phyloP scores from a whole-genome alignment of 2,888 invertebrate species.

The Xylophagus ater region DNA sequence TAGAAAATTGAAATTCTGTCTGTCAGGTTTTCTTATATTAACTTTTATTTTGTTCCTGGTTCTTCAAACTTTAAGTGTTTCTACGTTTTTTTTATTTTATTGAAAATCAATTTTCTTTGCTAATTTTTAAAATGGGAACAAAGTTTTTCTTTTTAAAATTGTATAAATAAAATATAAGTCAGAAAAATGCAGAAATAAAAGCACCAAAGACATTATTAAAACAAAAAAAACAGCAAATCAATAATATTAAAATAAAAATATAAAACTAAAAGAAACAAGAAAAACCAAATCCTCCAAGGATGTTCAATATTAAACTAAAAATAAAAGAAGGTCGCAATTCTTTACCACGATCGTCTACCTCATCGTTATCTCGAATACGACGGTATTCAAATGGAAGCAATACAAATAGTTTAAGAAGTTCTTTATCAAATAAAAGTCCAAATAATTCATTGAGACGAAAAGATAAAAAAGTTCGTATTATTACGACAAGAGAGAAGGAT shows the following conservation, averaged over 20 bases:
- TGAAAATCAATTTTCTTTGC: too few species aligned
- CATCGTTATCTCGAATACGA: conserved; percentile 15
- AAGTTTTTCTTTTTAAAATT: too few species aligned
- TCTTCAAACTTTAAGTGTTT: too few species aligned
- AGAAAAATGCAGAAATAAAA: background rate
- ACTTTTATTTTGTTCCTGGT: too few species aligned
- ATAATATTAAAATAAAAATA: conserved; percentile 6
- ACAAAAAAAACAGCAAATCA: conserved; percentile 3
- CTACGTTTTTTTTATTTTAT: too few species aligned
- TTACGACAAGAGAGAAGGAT: conserved; percentile 29
- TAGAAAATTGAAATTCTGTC: too few species aligned
- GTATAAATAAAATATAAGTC: background rate
- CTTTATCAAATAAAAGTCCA: conserved; percentile 34
- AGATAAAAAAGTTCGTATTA: conserved; percentile 37
- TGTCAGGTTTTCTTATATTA: too few species aligned
- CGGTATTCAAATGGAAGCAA: conserved; percentile 30
- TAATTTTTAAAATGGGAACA: too few species aligned
- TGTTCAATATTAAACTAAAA: conserved; percentile 41
- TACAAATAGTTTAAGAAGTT: conserved; percentile 32
- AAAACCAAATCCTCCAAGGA: conserved; percentile 18
- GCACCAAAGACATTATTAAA: background rate
- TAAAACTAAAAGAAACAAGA: conserved; percentile 4
- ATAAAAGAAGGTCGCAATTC: conserved; percentile 37
- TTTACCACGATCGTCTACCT: conserved; percentile 27
- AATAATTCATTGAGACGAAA: conserved; percentile 33